Evolutionary conservation across 35 echinoderm and acorn worm genomes (phyloP), one percentile per base, ranked within the genome.

Genomic region (Apostichopus japonicus): DNA sequence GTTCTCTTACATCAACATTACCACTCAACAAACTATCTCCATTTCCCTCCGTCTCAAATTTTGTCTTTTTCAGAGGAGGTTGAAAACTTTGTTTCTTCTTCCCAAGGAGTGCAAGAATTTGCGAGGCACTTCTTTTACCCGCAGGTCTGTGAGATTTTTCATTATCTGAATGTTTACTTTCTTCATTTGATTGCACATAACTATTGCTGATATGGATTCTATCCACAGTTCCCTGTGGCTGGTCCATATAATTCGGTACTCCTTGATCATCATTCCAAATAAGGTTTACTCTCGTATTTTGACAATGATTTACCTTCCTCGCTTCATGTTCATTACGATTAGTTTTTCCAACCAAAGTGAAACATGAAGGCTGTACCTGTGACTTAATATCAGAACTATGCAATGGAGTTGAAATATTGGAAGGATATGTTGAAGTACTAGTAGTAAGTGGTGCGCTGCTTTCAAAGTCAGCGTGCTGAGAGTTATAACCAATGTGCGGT

Each of bases 71-170:
- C 17, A 96, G 7, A 51, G 95, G 95, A 23, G 93, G 93, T 55
- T 96, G 93, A 55, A 96, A 94, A 10, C 77, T 77, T 19, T 78
- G 81, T 8, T 80, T 92, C 22, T 91, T 88, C 56, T 92, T 96
- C n/a, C 95, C 93, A 16, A 96, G 93, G 11, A 96, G 80, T 54
- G 93, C 95, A 54, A 96, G 91, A 57, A 96, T 96, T 79, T 94
- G 93, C 22, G 90, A 94, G 17, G 93, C 80, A 63, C 90, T 94
- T 56, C 95, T 92, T 72, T 94, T 96, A 10, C 84, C 65, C 15
- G 52, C 55, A 8, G 84, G 14, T 56, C 21, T 75, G 6, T n/a
- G 11, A 15, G 71, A 75, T n/a, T 75, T 19, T 7, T 21, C 6
- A 75, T 75, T 23, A 75, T 75, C n/a, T n/a, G 71, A 75, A 2